phyloP scores from a whole-genome alignment of 2,113 vertebrate genomes.

The Phylloscopus whistleri region DNA sequence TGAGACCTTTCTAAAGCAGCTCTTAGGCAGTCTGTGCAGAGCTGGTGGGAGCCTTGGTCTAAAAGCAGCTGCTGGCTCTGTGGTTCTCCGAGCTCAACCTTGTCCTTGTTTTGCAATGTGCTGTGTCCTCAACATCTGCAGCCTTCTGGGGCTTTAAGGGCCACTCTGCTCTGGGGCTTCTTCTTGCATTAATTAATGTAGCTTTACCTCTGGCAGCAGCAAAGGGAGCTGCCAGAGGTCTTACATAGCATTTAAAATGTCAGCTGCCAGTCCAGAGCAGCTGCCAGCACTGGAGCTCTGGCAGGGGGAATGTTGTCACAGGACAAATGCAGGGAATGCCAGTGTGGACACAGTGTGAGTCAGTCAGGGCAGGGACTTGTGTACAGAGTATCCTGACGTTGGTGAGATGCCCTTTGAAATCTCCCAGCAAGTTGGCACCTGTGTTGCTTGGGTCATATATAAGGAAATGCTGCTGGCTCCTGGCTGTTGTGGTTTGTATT shows the following conservation, averaged over 20 bases:
- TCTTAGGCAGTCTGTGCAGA: not conserved
- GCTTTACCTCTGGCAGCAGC: slow-evolving; percentile 36
- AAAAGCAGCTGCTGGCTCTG: not conserved
- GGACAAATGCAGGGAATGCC: not conserved
- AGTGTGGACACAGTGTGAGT: not conserved
- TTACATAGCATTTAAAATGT: slow-evolving; percentile 35
- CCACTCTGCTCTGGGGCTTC: not conserved
- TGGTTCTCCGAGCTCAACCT: not conserved
- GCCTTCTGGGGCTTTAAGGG: not conserved
- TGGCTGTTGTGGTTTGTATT: not conserved
- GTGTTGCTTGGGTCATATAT: not conserved
- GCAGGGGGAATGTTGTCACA: not conserved
- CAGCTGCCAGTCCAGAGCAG: slow-evolving; percentile 3
- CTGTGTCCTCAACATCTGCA: not conserved
- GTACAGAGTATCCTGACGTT: not conserved
- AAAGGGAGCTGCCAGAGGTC: not conserved
- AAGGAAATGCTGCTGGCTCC: not conserved
- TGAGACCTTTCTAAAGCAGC: not conserved
- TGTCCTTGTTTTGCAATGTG: not conserved
- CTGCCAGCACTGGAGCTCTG: not conserved
- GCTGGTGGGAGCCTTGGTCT: not conserved
- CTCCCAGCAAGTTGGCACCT: not conserved
- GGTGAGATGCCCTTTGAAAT: not conserved
- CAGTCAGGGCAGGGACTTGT: slow-evolving; percentile 1
- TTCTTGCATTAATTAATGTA: not conserved